phyloP scores from a whole-genome alignment of 2,797 vertebrate genomes.

The Tarsius wallacei region DNA sequence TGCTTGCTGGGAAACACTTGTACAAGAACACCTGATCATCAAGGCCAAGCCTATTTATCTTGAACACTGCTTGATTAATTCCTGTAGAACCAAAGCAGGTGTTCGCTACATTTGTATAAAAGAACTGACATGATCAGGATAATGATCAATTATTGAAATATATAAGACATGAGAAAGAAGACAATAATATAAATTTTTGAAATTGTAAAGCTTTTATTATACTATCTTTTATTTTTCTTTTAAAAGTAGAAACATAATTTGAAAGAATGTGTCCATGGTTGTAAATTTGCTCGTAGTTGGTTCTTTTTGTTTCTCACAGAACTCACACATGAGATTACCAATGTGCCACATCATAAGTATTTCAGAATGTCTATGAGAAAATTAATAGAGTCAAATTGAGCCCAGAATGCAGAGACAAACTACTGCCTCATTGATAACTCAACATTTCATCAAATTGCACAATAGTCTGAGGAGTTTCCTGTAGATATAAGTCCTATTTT shows the following conservation, averaged over 20 bases:
- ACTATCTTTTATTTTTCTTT: conserved; percentile 51
- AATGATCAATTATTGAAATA: conserved; percentile 34
- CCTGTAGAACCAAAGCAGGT: conserved; percentile 57
- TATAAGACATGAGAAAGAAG: conserved; percentile 52
- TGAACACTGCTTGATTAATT: conserved; percentile 77
- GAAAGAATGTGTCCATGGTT: background rate
- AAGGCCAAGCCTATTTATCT: conserved; percentile 73
- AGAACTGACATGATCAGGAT: background rate
- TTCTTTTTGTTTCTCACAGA: conserved; percentile 54
- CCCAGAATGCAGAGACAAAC: conserved; percentile 56
- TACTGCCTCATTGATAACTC: conserved; percentile 29
- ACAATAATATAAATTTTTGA: background rate
- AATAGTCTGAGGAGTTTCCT: conserved; percentile 26
- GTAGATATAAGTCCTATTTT: background rate
- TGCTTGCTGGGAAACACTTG: conserved; percentile 63
- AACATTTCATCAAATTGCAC: conserved; percentile 67
- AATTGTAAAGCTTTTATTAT: conserved; percentile 28
- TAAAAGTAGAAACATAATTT: conserved; percentile 52
- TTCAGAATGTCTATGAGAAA: conserved; percentile 66
- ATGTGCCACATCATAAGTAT: conserved; percentile 54
- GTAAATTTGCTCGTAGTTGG: conserved; percentile 64
- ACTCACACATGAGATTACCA: conserved; percentile 53
- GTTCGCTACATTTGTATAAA: background rate
- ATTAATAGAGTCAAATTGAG: conserved; percentile 68
- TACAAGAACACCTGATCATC: conserved; percentile 33